Evolutionary conservation across 2,113 vertebrate genomes (phyloP).

Genomic region (Rhinopithecus roxellana): DNA sequence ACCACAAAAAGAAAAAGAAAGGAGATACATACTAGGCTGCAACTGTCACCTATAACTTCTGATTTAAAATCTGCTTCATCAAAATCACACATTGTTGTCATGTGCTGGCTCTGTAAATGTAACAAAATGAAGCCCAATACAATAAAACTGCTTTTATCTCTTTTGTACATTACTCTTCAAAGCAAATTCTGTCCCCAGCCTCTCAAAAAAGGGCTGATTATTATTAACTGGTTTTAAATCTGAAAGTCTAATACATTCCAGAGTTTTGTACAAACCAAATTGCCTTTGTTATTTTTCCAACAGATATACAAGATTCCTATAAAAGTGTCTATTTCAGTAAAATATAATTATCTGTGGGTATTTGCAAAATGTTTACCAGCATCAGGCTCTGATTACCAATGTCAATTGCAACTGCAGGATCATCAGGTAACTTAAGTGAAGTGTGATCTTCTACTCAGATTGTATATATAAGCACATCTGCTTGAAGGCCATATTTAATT

Average conservation of each 20-base stretch:
- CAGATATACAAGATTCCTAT: neutral
- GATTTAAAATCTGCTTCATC: neutral
- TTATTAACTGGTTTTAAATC: neutral
- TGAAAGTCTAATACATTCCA: neutral
- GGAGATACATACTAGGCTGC: neutral
- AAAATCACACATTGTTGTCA: neutral
- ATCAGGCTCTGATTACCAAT: neutral
- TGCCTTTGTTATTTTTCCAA: neutral
- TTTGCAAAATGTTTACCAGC: neutral
- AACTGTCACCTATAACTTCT: neutral
- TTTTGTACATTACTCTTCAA: neutral
- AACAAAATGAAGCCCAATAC: neutral
- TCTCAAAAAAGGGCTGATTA: neutral
- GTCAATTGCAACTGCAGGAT: neutral
- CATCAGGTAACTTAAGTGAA: neutral
- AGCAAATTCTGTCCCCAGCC: neutral
- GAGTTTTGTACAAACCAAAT: neutral
- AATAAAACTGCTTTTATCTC: neutral
- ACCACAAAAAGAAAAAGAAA: slow-evolving; percentile 22
- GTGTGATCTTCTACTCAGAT: neutral
- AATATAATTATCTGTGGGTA: neutral
- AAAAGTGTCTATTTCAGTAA: neutral
- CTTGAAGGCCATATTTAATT: slow-evolving; percentile 45
- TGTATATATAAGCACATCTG: neutral
- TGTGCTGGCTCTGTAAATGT: neutral